Conservation (phyloP, 2,888 invertebrate genomes). For the Sturmia bella region DNA sequence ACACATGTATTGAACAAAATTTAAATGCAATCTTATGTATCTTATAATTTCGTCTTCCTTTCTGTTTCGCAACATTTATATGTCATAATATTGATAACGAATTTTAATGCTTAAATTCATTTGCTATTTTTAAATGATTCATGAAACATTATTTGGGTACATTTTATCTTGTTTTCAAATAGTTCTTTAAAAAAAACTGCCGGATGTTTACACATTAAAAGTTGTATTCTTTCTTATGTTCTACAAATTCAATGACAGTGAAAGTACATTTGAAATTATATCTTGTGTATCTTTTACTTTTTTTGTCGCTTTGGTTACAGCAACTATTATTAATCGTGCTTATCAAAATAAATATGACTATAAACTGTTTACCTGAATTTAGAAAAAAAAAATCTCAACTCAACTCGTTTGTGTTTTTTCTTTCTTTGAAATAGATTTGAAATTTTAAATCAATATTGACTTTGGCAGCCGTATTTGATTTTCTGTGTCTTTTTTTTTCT, state of each 20-base stretch:
- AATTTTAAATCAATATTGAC: slow-evolving; percentile 67
- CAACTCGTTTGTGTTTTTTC: not conserved
- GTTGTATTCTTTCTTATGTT: slow-evolving; percentile 4
- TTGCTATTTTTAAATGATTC: not conserved
- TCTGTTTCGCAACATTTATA: too few relatives aligned
- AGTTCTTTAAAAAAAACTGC: slow-evolving; percentile 1
- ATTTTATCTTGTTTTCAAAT: not conserved
- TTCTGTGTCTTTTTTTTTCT: slow-evolving; percentile 21
- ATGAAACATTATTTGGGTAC: not conserved
- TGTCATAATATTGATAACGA: too few relatives aligned
- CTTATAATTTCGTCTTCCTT: too few relatives aligned
- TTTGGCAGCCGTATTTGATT: slow-evolving; percentile 66
- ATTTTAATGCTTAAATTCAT: too few relatives aligned
- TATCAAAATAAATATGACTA: slow-evolving; percentile 48
- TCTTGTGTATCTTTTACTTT: not conserved
- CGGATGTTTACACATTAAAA: slow-evolving; percentile 49
- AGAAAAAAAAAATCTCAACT: slow-evolving; percentile 33
- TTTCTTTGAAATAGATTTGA: slow-evolving; percentile 40
- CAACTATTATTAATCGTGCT: slow-evolving; percentile 50
- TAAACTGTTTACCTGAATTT: slow-evolving; percentile 47
- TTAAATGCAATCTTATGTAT: too few relatives aligned
- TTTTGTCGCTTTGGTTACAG: slow-evolving; percentile 10
- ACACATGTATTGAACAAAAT: too few relatives aligned
- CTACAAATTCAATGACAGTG: slow-evolving; percentile 37
- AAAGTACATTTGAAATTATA: slow-evolving; percentile 42